These are phyloP conservation scores for Acholoe squamosa DNA, from an alignment of 2,888 invertebrate genomes.

Conservation along the genomic window DNA sequence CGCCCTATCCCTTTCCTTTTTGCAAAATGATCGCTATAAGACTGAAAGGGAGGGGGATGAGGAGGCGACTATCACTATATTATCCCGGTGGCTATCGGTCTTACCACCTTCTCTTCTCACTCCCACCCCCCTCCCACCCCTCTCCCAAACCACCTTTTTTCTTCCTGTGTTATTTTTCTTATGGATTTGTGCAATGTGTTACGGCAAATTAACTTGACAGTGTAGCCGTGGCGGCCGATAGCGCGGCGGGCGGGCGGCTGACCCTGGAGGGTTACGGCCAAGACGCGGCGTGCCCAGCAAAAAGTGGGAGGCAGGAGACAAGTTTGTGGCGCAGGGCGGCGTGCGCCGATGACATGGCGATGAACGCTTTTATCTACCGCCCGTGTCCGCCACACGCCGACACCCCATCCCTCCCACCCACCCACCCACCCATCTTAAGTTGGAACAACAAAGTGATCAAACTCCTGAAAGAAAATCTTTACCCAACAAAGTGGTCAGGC, in stretches of 20 bases:
- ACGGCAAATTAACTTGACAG: conserved; percentile 60
- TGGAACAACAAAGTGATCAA: neutral
- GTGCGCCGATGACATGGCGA: neutral
- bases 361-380: conserved; percentile 15
- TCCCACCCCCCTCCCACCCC: neutral
- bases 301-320: conserved; percentile 11
- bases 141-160: neutral
- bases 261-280: neutral
- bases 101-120: neutral
- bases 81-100: too few relatives aligned
- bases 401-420: neutral
- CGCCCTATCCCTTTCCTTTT: too few relatives aligned
- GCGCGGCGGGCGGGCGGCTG: conserved; percentile 1
- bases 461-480: neutral
- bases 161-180: neutral
- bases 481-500: too few relatives aligned
- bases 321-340: conserved; percentile 35
- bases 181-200: conserved; percentile 58
- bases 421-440: neutral
- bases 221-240: conserved; percentile 49
- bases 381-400: neutral
- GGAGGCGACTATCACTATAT: too few relatives aligned
- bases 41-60: too few relatives aligned
- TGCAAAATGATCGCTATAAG: too few relatives aligned
- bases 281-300: neutral